Evolutionary conservation across 2,797 vertebrate genomes (phyloP).

Genomic region (Selene dorsalis): DNA sequence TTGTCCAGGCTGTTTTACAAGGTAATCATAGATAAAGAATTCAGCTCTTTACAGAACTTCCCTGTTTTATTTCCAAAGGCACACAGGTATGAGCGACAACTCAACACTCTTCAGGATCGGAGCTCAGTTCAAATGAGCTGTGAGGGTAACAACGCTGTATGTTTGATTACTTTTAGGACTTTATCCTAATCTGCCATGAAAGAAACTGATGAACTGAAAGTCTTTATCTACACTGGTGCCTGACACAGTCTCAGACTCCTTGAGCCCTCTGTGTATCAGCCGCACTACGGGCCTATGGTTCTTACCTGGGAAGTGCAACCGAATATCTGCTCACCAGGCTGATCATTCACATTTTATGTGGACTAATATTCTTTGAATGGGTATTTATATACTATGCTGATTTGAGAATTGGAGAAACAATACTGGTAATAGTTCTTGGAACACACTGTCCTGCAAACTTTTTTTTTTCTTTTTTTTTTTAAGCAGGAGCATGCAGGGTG

Average conservation of each 20-base stretch:
- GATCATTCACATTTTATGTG: not conserved
- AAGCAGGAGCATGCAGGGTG: not conserved
- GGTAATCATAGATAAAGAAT: too few species aligned
- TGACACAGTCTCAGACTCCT: too few species aligned
- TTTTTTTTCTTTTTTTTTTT: not conserved
- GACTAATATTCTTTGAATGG: not conserved
- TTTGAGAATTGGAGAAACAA: conserved; percentile 3
- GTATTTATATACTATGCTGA: not conserved
- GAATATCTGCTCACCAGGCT: too few species aligned
- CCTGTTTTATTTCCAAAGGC: not conserved
- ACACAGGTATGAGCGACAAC: not conserved
- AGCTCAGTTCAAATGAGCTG: not conserved
- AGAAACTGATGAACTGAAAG: not conserved
- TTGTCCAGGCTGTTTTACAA: too few species aligned
- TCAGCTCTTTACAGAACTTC: not conserved
- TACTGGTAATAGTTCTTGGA: not conserved
- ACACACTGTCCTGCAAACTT: not conserved
- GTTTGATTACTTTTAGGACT: not conserved
- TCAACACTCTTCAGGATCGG: not conserved
- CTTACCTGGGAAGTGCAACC: not conserved
- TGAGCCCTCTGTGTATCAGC: too few species aligned
- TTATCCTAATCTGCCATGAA: not conserved
- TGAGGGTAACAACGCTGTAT: not conserved
- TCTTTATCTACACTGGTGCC: not conserved
- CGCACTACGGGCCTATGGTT: too few species aligned